A percentile compares a stretch with the other conserved stretches of the same genome.
phyloP scores from a whole-genome alignment of 2,888 invertebrate species.

The Agonopterix arenella region DNA sequence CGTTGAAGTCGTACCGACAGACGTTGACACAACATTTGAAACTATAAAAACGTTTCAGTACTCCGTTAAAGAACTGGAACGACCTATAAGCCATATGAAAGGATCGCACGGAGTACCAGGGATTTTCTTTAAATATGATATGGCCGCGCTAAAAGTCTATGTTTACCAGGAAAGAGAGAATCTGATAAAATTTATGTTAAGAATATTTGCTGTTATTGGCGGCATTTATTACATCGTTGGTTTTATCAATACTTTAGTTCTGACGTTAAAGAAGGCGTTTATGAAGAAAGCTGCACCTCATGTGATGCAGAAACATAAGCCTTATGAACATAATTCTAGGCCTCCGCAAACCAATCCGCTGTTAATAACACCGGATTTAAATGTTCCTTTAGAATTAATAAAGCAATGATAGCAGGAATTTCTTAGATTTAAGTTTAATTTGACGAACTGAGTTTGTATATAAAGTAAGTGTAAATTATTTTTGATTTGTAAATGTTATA shows the following conservation, averaged over 20 bases:
- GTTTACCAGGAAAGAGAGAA: constrained; percentile 88
- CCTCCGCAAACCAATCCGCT: constrained; percentile 39
- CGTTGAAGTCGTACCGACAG: constrained; percentile 96
- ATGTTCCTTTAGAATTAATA: constrained; percentile 51
- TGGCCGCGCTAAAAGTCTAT: constrained; percentile 91
- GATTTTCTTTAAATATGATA: constrained; percentile 96
- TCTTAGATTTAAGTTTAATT: not conserved
- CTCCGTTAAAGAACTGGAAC: constrained; percentile 92
- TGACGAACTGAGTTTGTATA: constrained; percentile 17
- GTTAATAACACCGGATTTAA: constrained; percentile 44
- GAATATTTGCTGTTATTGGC: constrained; percentile 93
- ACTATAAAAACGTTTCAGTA: constrained; percentile 92
- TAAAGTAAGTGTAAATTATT: constrained; percentile 1
- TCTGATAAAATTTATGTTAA: constrained; percentile 86
- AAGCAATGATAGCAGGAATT: constrained; percentile 43
- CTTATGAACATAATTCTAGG: constrained; percentile 20
- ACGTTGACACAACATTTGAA: constrained; percentile 87
- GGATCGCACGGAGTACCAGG: constrained; percentile 97
- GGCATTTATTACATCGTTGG: constrained; percentile 94
- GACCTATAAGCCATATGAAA: constrained; percentile 80
- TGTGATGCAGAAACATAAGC: constrained; percentile 20
- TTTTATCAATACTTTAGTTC: constrained; percentile 52
- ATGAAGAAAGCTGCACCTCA: constrained; percentile 24
- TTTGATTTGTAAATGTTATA: too few species aligned
- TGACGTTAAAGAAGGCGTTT: constrained; percentile 37